A percentile compares a stretch with the other conserved stretches of the same genome.
Evolutionary conservation across 2,888 invertebrate species (phyloP).

Genomic region (Steromphala cineraria): DNA sequence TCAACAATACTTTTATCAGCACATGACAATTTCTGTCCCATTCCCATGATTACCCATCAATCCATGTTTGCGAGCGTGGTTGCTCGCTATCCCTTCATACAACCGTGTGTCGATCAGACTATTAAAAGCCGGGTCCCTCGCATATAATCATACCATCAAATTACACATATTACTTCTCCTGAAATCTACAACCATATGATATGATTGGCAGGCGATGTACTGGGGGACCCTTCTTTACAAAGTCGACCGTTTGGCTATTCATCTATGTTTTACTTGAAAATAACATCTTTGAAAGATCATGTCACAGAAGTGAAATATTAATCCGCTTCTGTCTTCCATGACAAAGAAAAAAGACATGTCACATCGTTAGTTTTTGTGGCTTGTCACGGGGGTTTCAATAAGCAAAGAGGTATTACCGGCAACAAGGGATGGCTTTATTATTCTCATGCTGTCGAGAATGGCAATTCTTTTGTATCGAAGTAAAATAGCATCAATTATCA

Average conservation of each 20-base stretch:
- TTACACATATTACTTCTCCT: constrained; percentile 9
- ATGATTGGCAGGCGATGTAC: constrained; percentile 17
- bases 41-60: constrained; percentile 8
- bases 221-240: background rate
- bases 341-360: constrained; percentile 7
- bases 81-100: background rate
- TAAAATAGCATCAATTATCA: constrained; percentile 10
- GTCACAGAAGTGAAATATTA: constrained; percentile 8
- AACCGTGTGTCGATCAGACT: constrained; percentile 1
- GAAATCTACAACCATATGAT: constrained; percentile 16
- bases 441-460: background rate
- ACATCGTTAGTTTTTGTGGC: constrained; percentile 9
- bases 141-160: constrained; percentile 17
- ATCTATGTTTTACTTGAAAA: constrained; percentile 3
- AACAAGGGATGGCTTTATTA: constrained; percentile 5
- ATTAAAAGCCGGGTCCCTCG: background rate
- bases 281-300: constrained; percentile 2
- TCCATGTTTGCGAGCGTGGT: background rate
- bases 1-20: background rate
- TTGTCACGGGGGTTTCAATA: constrained; percentile 10
- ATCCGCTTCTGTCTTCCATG: background rate
- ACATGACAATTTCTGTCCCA: background rate
- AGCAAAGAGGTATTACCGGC: constrained; percentile 6
- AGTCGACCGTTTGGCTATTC: constrained; percentile 1
- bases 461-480: background rate